phyloP scores from a whole-genome alignment of 1,140 invertebrate genomes.

The Drosophila setifemur region DNA sequence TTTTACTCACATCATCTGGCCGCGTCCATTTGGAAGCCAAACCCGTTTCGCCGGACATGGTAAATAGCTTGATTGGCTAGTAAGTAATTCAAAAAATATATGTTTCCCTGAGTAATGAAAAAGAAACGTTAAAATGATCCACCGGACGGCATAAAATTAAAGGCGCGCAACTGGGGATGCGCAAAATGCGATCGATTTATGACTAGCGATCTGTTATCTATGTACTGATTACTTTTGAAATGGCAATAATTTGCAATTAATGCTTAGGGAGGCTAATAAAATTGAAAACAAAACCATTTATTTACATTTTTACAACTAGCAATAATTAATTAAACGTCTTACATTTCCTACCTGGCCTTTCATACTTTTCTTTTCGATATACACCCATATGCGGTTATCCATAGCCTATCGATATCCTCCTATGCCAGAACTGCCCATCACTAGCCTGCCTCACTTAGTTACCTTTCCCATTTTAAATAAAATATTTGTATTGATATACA shows the following conservation, averaged over 20 bases:
- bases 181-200: too few relatives aligned
- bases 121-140: not conserved
- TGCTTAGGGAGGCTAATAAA: too few relatives aligned
- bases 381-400: too few relatives aligned
- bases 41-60: conserved; percentile 48
- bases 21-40: conserved; percentile 68
- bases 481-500: not conserved
- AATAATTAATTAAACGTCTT: too few relatives aligned
- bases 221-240: too few relatives aligned
- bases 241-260: too few relatives aligned
- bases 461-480: not conserved
- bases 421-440: not conserved
- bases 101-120: too few relatives aligned
- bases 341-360: too few relatives aligned
- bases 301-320: too few relatives aligned
- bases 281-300: too few relatives aligned
- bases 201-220: too few relatives aligned
- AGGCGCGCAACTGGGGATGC: conserved; percentile 5
- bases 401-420: not conserved
- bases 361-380: too few relatives aligned
- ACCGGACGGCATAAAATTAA: not conserved
- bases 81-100: not conserved
- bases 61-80: not conserved
- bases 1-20: conserved; percentile 66
- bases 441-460: not conserved